Evolutionary conservation across 2,888 invertebrate species (phyloP).

Genomic region (Melanotus villosus): DNA sequence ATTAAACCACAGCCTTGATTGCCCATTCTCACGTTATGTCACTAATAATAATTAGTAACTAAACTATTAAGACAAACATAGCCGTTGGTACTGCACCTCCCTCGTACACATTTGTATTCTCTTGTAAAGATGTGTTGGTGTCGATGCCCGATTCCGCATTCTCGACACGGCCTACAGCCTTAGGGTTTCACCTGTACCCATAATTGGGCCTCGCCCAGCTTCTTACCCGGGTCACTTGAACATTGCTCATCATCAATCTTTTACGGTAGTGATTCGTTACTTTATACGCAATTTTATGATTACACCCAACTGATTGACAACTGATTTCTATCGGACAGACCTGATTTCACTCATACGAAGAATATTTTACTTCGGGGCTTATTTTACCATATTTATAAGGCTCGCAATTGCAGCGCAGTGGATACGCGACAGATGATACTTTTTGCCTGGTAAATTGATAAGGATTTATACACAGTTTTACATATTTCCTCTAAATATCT

Average conservation of each 20-base stretch:
- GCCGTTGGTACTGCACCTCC: too few species aligned
- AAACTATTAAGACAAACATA: too few species aligned
- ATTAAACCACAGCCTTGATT: too few species aligned
- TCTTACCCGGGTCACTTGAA: slow-evolving; percentile 32
- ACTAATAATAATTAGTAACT: too few species aligned
- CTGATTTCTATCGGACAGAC: slow-evolving; percentile 1
- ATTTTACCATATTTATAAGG: too few species aligned
- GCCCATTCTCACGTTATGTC: too few species aligned
- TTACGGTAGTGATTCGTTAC: slow-evolving; percentile 7
- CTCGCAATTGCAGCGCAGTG: too few species aligned
- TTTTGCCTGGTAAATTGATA: too few species aligned
- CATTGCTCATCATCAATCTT: slow-evolving; percentile 30
- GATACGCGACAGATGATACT: too few species aligned
- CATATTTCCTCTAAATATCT: too few species aligned
- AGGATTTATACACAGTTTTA: too few species aligned
- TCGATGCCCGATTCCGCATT: slow-evolving; percentile 44
- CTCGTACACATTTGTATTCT: slow-evolving; percentile 8
- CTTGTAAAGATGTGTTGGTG: slow-evolving; percentile 2
- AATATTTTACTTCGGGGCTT: not conserved
- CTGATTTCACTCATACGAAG: not conserved
- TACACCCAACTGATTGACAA: not conserved
- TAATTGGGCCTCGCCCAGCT: slow-evolving; percentile 44
- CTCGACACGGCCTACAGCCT: slow-evolving; percentile 46
- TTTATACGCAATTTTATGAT: slow-evolving; percentile 6
- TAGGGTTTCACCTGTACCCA: slow-evolving; percentile 48